Base-by-base conservation (phyloP, 2,113 vertebrate genomes). In the Phycodurus eques region DNA sequence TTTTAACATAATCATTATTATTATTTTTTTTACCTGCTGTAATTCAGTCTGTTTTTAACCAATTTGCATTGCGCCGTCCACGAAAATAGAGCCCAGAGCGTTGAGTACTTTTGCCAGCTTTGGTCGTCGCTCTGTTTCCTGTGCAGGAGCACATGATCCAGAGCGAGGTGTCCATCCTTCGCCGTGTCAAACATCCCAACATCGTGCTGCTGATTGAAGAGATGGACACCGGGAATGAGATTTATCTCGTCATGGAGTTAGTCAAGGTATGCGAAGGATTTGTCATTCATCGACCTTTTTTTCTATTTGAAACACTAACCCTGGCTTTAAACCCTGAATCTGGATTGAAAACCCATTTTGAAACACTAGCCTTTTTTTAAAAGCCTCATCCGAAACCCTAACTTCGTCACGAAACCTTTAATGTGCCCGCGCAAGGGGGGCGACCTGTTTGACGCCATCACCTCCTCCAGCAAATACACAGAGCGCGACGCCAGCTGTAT, bases 161-260 rank as follows among this genome's bases (percentile, higher is more conserved):
- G 88, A 99, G 96, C 2, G 98, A 99, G 75, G 96, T 99, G 60
- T 95, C 97, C 43, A 98, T 99, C 87, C 92, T 99, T 73, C 94
- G 98, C 51, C 92, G 95, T 76, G 96, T 99, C 73, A 99, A 99
- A 83, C 98, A 99, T 80, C 98, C 98, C 80, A 99, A 99, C 81
- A 96, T 99, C 8, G 96, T 99, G 7, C 96, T 99, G 78, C 89
- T 99, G 56, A 97, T 99, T 8, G 98, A 99, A 75, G 98, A 99
- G 85, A 95, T 99, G 95, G 98, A 99, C 81, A 95, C 98, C 70
- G 92, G 94, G 10, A 94, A 85, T 35, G 96, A 98, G 7, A 92
- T 99, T 35, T 98, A 98, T 72, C 95, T 98, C 39, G 96, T 99
- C 70, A 99, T 99, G 97, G 98, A 99, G 86, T 90, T 99, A 78